Conservation (phyloP, 2,113 vertebrate species). For the Paedocypris sp. region DNA sequence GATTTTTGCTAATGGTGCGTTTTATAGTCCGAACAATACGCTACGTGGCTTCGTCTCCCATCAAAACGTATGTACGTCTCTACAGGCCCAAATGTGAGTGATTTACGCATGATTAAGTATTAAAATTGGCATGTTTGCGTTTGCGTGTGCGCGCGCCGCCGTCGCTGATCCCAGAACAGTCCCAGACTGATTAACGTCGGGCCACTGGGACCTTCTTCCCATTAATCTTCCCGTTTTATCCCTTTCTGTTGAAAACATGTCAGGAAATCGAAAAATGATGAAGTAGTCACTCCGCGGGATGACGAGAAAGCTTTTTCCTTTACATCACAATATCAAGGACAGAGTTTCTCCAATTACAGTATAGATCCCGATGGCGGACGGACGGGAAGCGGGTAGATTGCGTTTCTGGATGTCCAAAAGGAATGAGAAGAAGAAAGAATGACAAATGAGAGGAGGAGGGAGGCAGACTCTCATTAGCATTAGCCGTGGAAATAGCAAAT, state of each 20-base stretch:
- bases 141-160: background rate
- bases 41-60: too few relatives aligned
- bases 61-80: too few relatives aligned
- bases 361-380: conserved; percentile 12
- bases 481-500: conserved; percentile 36
- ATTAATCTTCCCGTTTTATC: conserved; percentile 54
- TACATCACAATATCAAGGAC: conserved; percentile 51
- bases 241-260: conserved; percentile 44
- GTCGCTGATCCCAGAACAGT: conserved; percentile 46
- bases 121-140: background rate
- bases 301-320: conserved; percentile 43
- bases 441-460: conserved; percentile 1
- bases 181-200: conserved; percentile 43
- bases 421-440: background rate
- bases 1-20: too few relatives aligned
- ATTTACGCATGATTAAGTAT: background rate
- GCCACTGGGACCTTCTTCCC: conserved; percentile 40
- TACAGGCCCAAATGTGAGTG: background rate
- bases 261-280: conserved; percentile 56
- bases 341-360: conserved; percentile 50
- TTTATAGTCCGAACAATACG: too few relatives aligned
- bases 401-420: conserved; percentile 13
- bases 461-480: conserved; percentile 26
- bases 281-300: conserved; percentile 50
- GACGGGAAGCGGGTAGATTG: conserved; percentile 3